Evolutionary conservation across 2,888 invertebrate genomes (phyloP).

Genomic region (Eupithecia subumbrata): DNA sequence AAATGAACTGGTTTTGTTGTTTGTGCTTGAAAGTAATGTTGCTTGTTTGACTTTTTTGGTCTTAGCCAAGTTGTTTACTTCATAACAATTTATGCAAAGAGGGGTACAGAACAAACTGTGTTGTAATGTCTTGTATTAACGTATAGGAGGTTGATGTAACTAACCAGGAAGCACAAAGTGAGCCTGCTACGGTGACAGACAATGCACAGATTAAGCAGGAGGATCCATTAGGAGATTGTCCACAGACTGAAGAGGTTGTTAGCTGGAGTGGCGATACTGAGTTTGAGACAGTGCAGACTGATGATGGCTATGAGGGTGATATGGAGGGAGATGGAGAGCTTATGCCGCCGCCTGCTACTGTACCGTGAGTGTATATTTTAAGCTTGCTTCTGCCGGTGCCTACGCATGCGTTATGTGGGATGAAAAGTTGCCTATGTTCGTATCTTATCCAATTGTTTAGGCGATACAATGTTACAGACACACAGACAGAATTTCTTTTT

Average conservation of each 20-base stretch:
- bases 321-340: conserved; percentile 88
- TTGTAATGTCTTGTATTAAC: conserved; percentile 63
- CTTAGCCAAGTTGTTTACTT: not conserved
- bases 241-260: conserved; percentile 60
- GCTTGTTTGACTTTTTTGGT: not conserved
- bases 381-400: not conserved
- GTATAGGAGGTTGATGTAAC: conserved; percentile 65
- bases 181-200: conserved; percentile 46
- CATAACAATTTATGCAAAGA: not conserved
- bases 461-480: not conserved
- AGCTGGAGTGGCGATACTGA: conserved; percentile 54
- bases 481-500: not conserved
- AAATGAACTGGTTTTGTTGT: not conserved
- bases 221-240: conserved; percentile 63
- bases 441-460: not conserved
- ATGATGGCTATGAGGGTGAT: conserved; percentile 86
- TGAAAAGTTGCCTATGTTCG: not conserved
- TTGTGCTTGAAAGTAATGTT: not conserved
- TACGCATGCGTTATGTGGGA: not conserved
- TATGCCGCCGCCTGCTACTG: conserved; percentile 93
- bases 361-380: conserved; percentile 68
- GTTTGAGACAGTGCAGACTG: conserved; percentile 76
- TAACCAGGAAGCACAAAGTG: conserved; percentile 59
- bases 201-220: conserved; percentile 44
- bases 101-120: conserved; percentile 1